Evolutionary conservation across 2,113 vertebrate genomes (phyloP), one percentile per base, ranked within the genome.

Genomic region (Zingel zingel): DNA sequence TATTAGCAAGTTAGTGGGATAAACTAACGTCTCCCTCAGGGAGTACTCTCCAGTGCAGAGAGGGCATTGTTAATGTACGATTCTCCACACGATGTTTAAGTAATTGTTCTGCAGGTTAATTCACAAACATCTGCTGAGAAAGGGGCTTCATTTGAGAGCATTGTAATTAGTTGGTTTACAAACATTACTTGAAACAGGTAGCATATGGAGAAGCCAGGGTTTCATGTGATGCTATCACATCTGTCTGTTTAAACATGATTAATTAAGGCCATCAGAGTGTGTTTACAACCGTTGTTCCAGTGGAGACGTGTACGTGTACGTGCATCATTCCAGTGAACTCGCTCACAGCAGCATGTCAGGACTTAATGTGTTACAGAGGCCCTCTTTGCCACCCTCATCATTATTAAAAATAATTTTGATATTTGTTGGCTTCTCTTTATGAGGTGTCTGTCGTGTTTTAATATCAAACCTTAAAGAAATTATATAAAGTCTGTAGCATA

Each of bases 231-330:
- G 76, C 78, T 63, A 79, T 87, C 86, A 85, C 92, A 88, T 90
- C 90, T 88, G 92, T 91, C 92, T 90, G 80, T 83, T 93, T 89
- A 86, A 91, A 87, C 77, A 74, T 91, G 93, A 94, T 94, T 94
- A 88, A 94, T 91, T 84, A 79, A 88, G 82, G 84, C 85, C 67
- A 81, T 79, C 83, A 27, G 78, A 75, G 74, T 85, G 66, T 82
- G 87, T 91, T 90, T 88, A 87, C 81, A 87, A 53, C 68, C 36
- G 5, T 68, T 84, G 77, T 74, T 90, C 64, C 59, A 72, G 72
- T 59, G 25, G 68, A 82, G 72, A 85, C 62, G 33, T n/a, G 56
- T 15, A 85, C 62, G 33, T n/a, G 56, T 15, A 48, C 54, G 57
- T 73, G 77, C n/a, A 33, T 87, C 77, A 48, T 54, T 83, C 61